These are phyloP conservation scores for Erebia ligea DNA, from an alignment of 2,888 invertebrate genomes.

Conservation along the genomic window DNA sequence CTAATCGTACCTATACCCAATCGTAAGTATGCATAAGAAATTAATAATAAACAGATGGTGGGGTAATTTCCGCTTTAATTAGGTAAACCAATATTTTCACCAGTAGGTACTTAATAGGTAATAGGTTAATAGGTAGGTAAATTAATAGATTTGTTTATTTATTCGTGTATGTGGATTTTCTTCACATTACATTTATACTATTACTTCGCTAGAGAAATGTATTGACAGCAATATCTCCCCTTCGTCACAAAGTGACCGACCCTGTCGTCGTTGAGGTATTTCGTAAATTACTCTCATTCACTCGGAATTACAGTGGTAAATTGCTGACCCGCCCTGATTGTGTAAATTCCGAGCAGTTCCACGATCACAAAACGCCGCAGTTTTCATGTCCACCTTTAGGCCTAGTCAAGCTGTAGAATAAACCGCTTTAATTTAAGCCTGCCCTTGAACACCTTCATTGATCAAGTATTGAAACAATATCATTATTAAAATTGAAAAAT, in stretches of 20 bases:
- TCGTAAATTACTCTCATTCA: constrained; percentile 30
- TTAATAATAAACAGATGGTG: too few species aligned
- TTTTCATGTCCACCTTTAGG: neutral
- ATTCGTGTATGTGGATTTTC: neutral
- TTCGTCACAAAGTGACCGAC: constrained; percentile 21
- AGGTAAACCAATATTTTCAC: neutral
- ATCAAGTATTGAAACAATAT: too few species aligned
- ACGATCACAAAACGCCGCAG: neutral
- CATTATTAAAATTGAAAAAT: too few species aligned
- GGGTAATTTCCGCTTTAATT: neutral
- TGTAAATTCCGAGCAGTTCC: constrained; percentile 19
- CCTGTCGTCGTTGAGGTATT: constrained; percentile 27
- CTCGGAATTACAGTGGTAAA: constrained; percentile 28
- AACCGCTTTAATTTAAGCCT: too few species aligned
- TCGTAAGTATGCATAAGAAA: too few species aligned
- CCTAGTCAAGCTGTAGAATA: neutral
- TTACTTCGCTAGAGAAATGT: constrained; percentile 8
- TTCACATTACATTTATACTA: constrained; percentile 6
- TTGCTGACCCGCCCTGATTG: constrained; percentile 25
- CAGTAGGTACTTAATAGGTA: too few species aligned
- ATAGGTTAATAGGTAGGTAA: too few species aligned
- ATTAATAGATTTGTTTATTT: neutral
- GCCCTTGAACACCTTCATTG: too few species aligned
- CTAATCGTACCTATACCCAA: too few species aligned
- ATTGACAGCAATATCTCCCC: constrained; percentile 11